Evolutionary conservation across 37 sponge, comb jelly and placozoan genomes (phyloP), one percentile per base, ranked within the genome.

Genomic region (Chondrilla cf. caribensis): DNA sequence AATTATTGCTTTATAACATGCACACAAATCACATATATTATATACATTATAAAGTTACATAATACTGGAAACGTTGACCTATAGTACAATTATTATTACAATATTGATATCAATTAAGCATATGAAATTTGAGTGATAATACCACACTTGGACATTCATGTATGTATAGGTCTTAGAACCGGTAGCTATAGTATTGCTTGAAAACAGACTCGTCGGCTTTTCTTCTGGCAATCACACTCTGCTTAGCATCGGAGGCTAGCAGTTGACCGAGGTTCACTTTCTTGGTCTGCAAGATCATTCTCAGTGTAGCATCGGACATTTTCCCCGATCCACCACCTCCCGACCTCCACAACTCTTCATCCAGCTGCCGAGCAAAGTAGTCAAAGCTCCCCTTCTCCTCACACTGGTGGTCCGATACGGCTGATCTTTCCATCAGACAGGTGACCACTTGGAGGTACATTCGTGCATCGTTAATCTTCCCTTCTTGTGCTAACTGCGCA

Each of bases 161-260:
- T n/a, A n/a, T n/a, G n/a, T n/a, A n/a, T n/a, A n/a, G n/a, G n/a
- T n/a, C n/a, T n/a, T 85, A 29, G 65, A 81, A 93, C 36, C 86
- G 44, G 80, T 92, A 96, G 38, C 75, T 51, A 38, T 96, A 96
- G 86, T 96, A 96, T 75, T 96, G 97, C 80, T 89, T 55, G 21
- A 82, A 82, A 3, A 91, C 91, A 22, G 87, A 84, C 38, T 81
- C 76, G 41, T 89, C 90, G 31, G 93, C 87, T 59, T 86, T 88
- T n/a, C 95, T 62, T 73, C 90, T 72, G 25, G 79, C 68, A 0
- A 93, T 87, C 21, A 96, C 67, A 6, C 83, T 43, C 44, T 75
- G 66, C 85, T 96, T 96, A 62, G 92, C 97, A 24, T 78, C 83
- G 26, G 92, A 94, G 21, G 90, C 84, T 31, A 96, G 80, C 60